A percentile compares a stretch with the other conserved stretches of the same genome.
Conservation (phyloP, 2,888 invertebrate genomes). For the Anticlea derivata region DNA sequence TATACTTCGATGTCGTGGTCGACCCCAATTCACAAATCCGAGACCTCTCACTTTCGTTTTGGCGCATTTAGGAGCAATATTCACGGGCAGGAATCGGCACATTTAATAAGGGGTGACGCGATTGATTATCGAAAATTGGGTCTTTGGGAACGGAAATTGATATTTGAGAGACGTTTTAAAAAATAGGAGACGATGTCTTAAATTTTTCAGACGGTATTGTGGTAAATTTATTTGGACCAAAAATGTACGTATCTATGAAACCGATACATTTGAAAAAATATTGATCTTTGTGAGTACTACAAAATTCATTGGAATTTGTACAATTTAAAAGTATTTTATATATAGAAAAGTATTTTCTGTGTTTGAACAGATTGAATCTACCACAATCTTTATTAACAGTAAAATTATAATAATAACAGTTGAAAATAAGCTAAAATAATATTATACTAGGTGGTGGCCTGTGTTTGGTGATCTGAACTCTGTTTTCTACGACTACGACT, state of each 20-base stretch:
- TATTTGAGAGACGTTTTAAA: constrained; percentile 23
- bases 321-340: no score
- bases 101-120: constrained; percentile 29
- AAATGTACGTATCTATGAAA: no score
- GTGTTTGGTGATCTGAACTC: no score
- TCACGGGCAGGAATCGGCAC: constrained; percentile 16
- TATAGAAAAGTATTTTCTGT: no score
- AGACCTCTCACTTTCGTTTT: constrained; percentile 50
- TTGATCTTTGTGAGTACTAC: background rate
- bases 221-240: background rate
- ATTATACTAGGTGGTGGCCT: no score
- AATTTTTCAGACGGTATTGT: constrained; percentile 3
- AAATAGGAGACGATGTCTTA: constrained; percentile 5
- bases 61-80: constrained; percentile 22
- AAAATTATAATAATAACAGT: no score
- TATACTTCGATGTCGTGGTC: constrained; percentile 51
- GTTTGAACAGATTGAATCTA: background rate
- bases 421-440: no score
- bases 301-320: background rate
- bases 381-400: no score
- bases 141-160: constrained; percentile 22
- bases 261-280: constrained; percentile 7
- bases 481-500: no score
- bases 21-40: constrained; percentile 43
- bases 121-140: constrained; percentile 25